phyloP scores from a whole-genome alignment of 2,797 vertebrate genomes.

The Neosalanx taihuensis region DNA sequence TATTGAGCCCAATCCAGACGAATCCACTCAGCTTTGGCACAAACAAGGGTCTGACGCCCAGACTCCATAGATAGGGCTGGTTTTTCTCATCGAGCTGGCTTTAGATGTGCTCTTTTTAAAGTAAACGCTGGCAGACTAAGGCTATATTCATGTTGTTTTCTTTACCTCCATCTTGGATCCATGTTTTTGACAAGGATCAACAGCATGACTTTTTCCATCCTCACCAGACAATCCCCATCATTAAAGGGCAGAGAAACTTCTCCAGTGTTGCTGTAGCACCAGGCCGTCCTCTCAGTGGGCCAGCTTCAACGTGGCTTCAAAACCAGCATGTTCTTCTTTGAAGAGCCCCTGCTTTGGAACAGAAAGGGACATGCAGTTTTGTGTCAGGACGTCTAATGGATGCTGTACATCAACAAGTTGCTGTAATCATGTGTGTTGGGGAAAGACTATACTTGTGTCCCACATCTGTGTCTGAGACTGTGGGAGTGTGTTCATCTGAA shows the following conservation, averaged over 20 bases:
- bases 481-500: neutral
- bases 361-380: neutral
- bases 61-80: conserved; percentile 23
- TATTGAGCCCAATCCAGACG: conserved; percentile 47
- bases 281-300: conserved; percentile 28
- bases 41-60: conserved; percentile 11
- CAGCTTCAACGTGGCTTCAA: conserved; percentile 10
- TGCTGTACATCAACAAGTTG: neutral
- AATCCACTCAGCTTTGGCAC: conserved; percentile 33
- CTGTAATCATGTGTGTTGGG: neutral
- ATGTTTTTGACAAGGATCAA: conserved; percentile 43
- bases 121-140: conserved; percentile 40
- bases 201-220: conserved; percentile 19
- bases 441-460: neutral
- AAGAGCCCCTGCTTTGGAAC: conserved; percentile 17
- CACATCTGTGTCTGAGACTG: neutral
- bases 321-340: conserved; percentile 20
- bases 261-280: conserved; percentile 22
- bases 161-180: conserved; percentile 44
- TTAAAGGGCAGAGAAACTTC: conserved; percentile 30
- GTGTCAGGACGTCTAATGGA: neutral
- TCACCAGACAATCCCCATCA: conserved; percentile 33
- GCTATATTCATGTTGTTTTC: conserved; percentile 49
- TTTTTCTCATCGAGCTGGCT: conserved; percentile 24
- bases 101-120: conserved; percentile 47